Evolutionary conservation across 2,888 invertebrate species (phyloP).

Genomic region (Cheilosia impressa): DNA sequence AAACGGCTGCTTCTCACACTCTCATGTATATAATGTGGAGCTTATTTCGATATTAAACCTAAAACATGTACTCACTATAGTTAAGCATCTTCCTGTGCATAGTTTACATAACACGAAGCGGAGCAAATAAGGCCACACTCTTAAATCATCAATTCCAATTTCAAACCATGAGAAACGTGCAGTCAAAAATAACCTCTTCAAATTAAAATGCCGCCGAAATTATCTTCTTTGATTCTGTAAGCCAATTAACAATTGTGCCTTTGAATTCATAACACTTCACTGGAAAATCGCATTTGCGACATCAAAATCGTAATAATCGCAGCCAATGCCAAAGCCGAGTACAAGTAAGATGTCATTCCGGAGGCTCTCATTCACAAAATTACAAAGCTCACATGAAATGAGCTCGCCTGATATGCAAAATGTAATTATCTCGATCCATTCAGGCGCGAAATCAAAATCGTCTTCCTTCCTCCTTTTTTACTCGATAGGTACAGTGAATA

Average conservation of each 20-base stretch:
- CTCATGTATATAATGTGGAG: too few species aligned
- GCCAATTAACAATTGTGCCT: slow-evolving; percentile 8
- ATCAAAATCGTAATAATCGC: slow-evolving; percentile 21
- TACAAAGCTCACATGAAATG: slow-evolving; percentile 42
- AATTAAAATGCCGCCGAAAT: not conserved
- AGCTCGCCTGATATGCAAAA: slow-evolving; percentile 63
- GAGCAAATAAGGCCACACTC: too few species aligned
- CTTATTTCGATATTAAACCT: too few species aligned
- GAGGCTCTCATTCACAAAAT: slow-evolving; percentile 43
- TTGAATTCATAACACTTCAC: slow-evolving; percentile 10
- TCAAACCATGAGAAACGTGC: too few species aligned
- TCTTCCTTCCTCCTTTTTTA: slow-evolving; percentile 32
- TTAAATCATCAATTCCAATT: too few species aligned
- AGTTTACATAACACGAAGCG: too few species aligned
- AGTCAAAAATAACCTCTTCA: too few species aligned
- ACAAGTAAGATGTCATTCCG: not conserved
- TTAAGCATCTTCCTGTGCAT: too few species aligned
- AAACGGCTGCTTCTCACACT: too few species aligned
- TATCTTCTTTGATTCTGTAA: not conserved
- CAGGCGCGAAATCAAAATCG: slow-evolving; percentile 73
- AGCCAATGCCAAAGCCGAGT: slow-evolving; percentile 9
- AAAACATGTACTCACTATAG: too few species aligned
- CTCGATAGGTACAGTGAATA: not conserved
- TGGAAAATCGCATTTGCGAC: slow-evolving; percentile 37
- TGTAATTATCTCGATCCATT: slow-evolving; percentile 73